Evolutionary conservation across 2,888 invertebrate species (phyloP), one percentile per base, ranked within the genome.

Genomic region (Alcis repandata): DNA sequence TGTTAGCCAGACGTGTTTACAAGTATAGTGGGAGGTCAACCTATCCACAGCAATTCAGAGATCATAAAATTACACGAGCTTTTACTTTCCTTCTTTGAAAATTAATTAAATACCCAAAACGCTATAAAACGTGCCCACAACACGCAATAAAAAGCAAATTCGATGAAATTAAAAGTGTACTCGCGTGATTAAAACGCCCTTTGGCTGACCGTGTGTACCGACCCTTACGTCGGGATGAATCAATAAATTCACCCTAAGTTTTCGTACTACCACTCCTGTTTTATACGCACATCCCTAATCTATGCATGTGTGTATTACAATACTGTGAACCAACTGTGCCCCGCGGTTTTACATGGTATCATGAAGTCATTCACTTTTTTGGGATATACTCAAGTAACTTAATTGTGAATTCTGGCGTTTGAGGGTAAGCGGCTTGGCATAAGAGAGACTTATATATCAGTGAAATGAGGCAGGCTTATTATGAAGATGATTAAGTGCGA

Each of bases 161-260:
- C 20, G 45, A 61, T 15, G 19, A 57, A 53, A 53, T 57, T 54
- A 67, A 60, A 51, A 52, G 46, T 67, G 17, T 46, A 41, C 48
- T 53, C 43, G 32, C 41, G 32, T 58, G 40, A 15, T 63, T 51
- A 56, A 51, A 20, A n/a, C 33, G 45, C 46, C 59, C 59, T 41
- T 41, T 38, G 49, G 17, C 20, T 59, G 59, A 56, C 59, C 53
- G 36, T 59, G 67, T 67, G 56, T 19, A 57, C 45, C 51, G 61
- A 52, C 74, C 75, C 75, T 70, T 67, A 68, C 33, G 20, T 68
- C 60, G 11, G 66, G 48, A 76, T 71, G 80, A 87, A 90, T 90
- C 90, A 86, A 90, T 90, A 90, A 83, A 85, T 81, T 80, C 79
- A 82, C 85, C 82, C 71, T 73, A 75, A 76, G 72, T 77, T 61